Base-by-base conservation (phyloP, 2,113 vertebrate genomes). In the Picathartes gymnocephalus region DNA sequence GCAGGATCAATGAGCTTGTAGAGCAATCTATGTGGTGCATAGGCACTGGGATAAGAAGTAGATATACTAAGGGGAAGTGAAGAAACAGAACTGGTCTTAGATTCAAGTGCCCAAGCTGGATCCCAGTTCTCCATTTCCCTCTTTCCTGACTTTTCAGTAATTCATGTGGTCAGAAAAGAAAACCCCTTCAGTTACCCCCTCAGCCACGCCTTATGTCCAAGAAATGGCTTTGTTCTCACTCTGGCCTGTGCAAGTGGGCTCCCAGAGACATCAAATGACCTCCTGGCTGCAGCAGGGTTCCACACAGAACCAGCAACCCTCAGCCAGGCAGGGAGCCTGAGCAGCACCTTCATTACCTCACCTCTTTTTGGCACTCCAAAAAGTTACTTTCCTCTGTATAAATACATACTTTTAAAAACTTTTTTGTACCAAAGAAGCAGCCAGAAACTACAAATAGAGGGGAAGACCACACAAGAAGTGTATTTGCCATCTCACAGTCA, bases 1-100 rank as follows among this genome's bases (percentile, higher is more conserved):
- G 98, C 98, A 23, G 98, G 98, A 91, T 99, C 98, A 77, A 98
- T 97, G 86, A 99, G 97, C 74, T 98, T 99, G 97, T 98, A 99
- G 61, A 99, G 91, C 0, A 97, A 98, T 94, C 99, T 98, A 7
- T 42, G 92, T 6, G 98, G 98, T 4, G 98, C 97, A 39, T 86
- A 97, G 54, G 98, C 91, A 62, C 98, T 98, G 16, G 98, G 98
- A 87, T 99, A 98, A 39, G 98, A 97, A 14, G 98, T 98, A 51
- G 98, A 98, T 95, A 99, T 90, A 94, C 98, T 99, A 93, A 92
- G 37, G 21, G 60, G 58, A 95, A 90, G 64, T 9, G 37, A 78
- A 25, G 57, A 28, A 31, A 70, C 4, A 78, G 83, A 39, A 87
- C 13, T 20, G 15, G 20, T 44, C 12, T 81, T 57, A 69, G 48